Evolutionary conservation across 2,113 vertebrate genomes (phyloP), one percentile per base, ranked within the genome.

Genomic region (Channa maculata): DNA sequence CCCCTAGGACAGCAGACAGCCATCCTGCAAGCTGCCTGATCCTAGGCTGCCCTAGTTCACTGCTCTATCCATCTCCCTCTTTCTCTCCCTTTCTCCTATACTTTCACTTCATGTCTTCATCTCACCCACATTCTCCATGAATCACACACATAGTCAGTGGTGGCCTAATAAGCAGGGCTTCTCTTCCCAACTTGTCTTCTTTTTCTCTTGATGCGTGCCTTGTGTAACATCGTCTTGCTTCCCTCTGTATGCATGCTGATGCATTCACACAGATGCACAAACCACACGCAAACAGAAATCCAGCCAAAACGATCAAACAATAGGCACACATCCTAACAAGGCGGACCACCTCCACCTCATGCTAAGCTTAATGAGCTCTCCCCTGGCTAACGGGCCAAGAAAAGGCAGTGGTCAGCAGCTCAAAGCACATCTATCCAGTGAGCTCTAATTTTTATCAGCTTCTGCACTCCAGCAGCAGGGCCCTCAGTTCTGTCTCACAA

Each of bases 1-100:
- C 94, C 92, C 92, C 75, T 12, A 90, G 92, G 93, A 93, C 83
- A 65, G 77, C 75, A 80, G 78, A 89, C 86, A 90, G 89, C 81
- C 77, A 83, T 91, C 84, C 86, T 83, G 74, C 88, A 85, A 79
- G 72, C 80, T 59, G 85, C 86, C 77, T 79, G 86, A 89, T 91
- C 88, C 82, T 77, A 36, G 79, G 79, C 83, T 85, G 88, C 86
- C 93, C 93, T 82, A 94, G 89, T 93, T 94, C 91, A 88, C 83
- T 41, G 75, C 87, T 87, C 82, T 9, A 87, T 90, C 85, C 67
- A 86, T 91, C 88, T 85, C 87, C 38, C 10, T 74, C 79, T 63
- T 59, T 80, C 70, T 85, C 69, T 49, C 54, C 62, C 34, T 9
- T 41, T 14, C 44, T 52, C 14, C 52, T 12, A 41, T n/a, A n/a